Evolutionary conservation across 2,113 vertebrate species (phyloP), one percentile per base, ranked within the genome.

Genomic region (Macquaria ambigua): DNA sequence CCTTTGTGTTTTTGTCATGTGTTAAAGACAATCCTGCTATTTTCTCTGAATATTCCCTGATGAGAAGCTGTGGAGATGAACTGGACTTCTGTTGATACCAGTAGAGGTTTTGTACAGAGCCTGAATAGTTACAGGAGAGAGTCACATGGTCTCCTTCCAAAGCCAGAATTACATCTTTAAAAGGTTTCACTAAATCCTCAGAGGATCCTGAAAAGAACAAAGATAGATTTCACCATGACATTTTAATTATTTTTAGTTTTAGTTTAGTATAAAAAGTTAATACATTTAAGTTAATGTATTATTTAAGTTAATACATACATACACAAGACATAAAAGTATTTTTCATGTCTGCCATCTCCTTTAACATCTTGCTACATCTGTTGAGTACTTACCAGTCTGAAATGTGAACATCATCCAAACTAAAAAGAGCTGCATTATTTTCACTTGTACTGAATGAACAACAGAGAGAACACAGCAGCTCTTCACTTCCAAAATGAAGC

Each of bases 391-490:
- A 82, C 73, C 81, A 59, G 55, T 28, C 7, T 76, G 81, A 69
- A 82, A 70, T 23, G 34, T 69, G 73, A 69, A 14, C 0, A 62
- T 70, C 43, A 82, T 76, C 55, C 73, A 83, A 50, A 76, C 39
- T 28, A 63, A 69, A 53, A 31, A 37, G 64, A 70, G 73, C 4
- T 70, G 37, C 81, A 75, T 82, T 3, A 50, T 76, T 39, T 69
- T 18, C 53, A 48, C 63, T 62, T 53, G 72, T 61, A 18, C 66
- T 83, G 56, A 83, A 70, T 62, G 66, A 77, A 83, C 41, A 77
- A 20, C 4, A 73, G 81, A 82, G 80, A 82, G 43, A 76, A 70
- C 55, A 53, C 64, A 77, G 73, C 73, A 77, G 46, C 55, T 83
- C 64, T 76, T 76, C 81, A 76, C 14, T 1, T 75, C 52, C 53